These are phyloP conservation scores for Lutraria lutraria DNA, from an alignment of 2,888 invertebrate species.

Conservation along the genomic window DNA sequence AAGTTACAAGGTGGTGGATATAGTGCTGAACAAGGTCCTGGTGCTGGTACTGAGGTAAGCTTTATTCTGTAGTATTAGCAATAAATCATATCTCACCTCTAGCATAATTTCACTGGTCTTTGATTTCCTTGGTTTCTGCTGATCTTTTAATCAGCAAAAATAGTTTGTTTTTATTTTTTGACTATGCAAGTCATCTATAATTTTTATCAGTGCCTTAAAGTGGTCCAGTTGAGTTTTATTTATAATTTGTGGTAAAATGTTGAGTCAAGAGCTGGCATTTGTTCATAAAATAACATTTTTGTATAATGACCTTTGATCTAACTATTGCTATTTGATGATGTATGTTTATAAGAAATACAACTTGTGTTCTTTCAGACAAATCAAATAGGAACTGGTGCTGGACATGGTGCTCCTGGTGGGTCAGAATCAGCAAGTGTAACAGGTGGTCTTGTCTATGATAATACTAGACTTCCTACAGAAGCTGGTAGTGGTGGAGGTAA, in stretches of 20 bases:
- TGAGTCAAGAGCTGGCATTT: no score
- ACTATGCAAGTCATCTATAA: no score
- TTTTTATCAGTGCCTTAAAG: no score
- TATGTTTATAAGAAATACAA: neutral
- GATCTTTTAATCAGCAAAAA: no score
- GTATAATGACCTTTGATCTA: no score
- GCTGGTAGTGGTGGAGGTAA: conserved; percentile 77
- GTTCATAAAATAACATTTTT: no score
- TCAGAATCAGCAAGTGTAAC: conserved; percentile 38
- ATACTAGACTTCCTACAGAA: conserved; percentile 63
- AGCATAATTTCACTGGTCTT: no score
- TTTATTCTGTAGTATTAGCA: neutral
- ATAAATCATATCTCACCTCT: no score
- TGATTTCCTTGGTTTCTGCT: no score
- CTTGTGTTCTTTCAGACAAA: conserved; percentile 14
- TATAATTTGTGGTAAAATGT: no score
- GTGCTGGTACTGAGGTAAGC: conserved; percentile 73
- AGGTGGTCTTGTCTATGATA: conserved; percentile 70
- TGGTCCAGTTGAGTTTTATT: no score
- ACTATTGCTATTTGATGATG: neutral
- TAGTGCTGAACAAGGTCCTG: conserved; percentile 70
- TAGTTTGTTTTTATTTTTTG: no score
- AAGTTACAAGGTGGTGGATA: conserved; percentile 73
- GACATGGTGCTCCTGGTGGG: conserved; percentile 75
- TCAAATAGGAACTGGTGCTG: conserved; percentile 72